Percentiles rank a stretch among this genome's conserved stretches.
Evolutionary conservation across 2,113 vertebrate genomes (phyloP).

Genomic region (Barnardius zonarius): DNA sequence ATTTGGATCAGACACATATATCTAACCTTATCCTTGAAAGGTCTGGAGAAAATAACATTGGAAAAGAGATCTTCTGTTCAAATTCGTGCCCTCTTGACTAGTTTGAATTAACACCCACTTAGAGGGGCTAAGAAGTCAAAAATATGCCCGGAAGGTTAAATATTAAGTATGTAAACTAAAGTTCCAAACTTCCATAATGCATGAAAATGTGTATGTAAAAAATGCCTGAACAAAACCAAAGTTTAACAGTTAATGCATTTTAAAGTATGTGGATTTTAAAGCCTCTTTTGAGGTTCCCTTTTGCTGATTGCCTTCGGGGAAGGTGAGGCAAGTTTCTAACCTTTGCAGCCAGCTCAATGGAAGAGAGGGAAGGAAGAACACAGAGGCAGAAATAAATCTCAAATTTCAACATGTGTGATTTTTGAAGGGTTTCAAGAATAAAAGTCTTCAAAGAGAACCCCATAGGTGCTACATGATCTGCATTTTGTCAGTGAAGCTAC

Average conservation of each 20-base stretch:
- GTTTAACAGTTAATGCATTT: conserved; percentile 40
- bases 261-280: conserved; percentile 53
- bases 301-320: conserved; percentile 66
- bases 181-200: conserved; percentile 43
- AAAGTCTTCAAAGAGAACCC: conserved; percentile 50
- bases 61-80: conserved; percentile 36
- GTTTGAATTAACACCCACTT: conserved; percentile 61
- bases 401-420: conserved; percentile 52
- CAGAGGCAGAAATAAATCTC: conserved; percentile 25
- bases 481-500: conserved; percentile 52
- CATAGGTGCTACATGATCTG: conserved; percentile 60
- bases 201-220: conserved; percentile 48
- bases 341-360: conserved; percentile 56
- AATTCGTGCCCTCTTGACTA: conserved; percentile 20
- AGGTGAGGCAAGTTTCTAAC: conserved; percentile 60
- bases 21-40: conserved; percentile 65
- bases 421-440: conserved; percentile 53
- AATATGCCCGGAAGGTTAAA: conserved; percentile 58
- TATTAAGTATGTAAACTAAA: conserved; percentile 51
- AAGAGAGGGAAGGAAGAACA: conserved; percentile 50
- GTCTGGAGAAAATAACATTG: conserved; percentile 56
- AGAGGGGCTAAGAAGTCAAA: conserved; percentile 46
- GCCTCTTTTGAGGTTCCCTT: conserved; percentile 29
- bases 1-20: conserved; percentile 40
- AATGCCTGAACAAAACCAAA: conserved; percentile 33